Evolutionary conservation across 2,888 invertebrate species (phyloP), one percentile per base, ranked within the genome.

Genomic region (Minunthozetes semirufus): DNA sequence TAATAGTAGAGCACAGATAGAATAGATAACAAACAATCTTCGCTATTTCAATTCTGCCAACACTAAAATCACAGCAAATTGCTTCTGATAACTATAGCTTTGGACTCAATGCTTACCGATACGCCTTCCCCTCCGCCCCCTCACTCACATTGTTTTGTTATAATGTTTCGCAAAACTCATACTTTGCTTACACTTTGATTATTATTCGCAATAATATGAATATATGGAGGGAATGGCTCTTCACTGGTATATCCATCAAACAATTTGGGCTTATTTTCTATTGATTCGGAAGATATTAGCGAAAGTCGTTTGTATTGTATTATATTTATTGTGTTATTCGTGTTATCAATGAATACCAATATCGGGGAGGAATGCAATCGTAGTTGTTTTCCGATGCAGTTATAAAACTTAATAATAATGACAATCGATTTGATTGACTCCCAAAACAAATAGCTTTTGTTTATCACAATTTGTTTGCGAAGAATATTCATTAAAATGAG

Each of bases 101-200:
- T 42, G 19, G 4, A 38, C 38, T 27, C 70, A 70, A 42, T 25
- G 25, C 46, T 46, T 11, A 27, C 15, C 48, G 6, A 66, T 48
- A 70, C 70, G 70, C 70, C 70, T 70, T 66, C 70, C 48, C 42
- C 25, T 70, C 70, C 70, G 70, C 70, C 70, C 59, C 22, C 70
- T 42, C 22, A 70, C 42, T 42, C 11, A 25, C 22, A 25, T 46
- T 46, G 25, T 70, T 70, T 48, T 22, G 17, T 42, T 33, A 33
- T 33, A 33, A 27, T 63, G 33, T 66, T 15, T 11, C 66, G 6
- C 6, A 59, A 42, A 38, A 42, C 11, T n/a, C 66, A 38, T 66
- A 66, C 66, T 22, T 66, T 66, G 5, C 19, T 4, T 25, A 19
- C n/a, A 42, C 42, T 42, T 42, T 42, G 1, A 13, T 19, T 66